These are phyloP conservation scores for Listronotus bonariensis DNA, from an alignment of 1,140 invertebrate genomes.

Conservation along the genomic window DNA sequence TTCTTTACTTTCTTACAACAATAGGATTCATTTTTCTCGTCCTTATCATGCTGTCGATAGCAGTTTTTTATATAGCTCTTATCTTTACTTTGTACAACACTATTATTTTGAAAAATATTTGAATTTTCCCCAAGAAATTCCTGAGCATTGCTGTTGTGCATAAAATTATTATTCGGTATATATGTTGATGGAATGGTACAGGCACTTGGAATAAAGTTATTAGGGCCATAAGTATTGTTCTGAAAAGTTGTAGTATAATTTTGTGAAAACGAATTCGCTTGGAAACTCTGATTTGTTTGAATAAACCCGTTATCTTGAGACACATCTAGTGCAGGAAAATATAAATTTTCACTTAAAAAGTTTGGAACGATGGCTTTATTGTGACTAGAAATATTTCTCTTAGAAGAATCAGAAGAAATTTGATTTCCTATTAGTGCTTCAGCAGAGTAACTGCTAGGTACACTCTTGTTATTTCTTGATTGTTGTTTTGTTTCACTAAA, in stretches of 20 bases:
- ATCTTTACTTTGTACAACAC: slow-evolving; percentile 22
- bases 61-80: slow-evolving; percentile 28
- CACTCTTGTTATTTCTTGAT: slow-evolving; percentile 33
- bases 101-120: slow-evolving; percentile 33
- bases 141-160: slow-evolving; percentile 40
- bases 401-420: slow-evolving; percentile 21
- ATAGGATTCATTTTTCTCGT: slow-evolving; percentile 33
- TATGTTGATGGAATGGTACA: slow-evolving; percentile 45
- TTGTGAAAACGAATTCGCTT: slow-evolving; percentile 39
- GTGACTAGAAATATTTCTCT: slow-evolving; percentile 40
- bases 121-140: slow-evolving; percentile 39
- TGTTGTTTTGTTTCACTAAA: slow-evolving; percentile 41
- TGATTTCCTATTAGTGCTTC: slow-evolving; percentile 62
- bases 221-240: slow-evolving; percentile 43
- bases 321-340: slow-evolving; percentile 48
- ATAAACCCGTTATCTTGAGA: slow-evolving; percentile 46
- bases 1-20: slow-evolving; percentile 38
- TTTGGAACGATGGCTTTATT: slow-evolving; percentile 41
- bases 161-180: slow-evolving; percentile 45
- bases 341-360: slow-evolving; percentile 48
- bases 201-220: slow-evolving; percentile 44
- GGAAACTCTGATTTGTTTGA: slow-evolving; percentile 46
- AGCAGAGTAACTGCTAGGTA: slow-evolving; percentile 63
- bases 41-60: slow-evolving; percentile 18
- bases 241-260: slow-evolving; percentile 43